Conservation (phyloP, 2,797 vertebrate genomes). For the Syndactyla subalaris region DNA sequence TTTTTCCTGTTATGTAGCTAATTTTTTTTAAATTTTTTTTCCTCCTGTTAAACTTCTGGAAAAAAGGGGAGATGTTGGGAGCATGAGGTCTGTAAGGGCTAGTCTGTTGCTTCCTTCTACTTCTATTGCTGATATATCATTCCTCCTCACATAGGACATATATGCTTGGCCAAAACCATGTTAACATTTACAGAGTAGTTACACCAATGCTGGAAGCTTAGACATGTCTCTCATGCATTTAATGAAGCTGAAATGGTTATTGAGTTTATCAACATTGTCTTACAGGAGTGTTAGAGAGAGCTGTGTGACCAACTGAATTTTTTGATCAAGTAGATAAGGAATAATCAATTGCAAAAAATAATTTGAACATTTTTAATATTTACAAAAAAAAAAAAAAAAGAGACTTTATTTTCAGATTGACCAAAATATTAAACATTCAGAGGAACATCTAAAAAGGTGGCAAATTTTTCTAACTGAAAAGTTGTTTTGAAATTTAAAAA, state of each 20-base stretch:
- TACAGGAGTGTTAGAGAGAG: background rate
- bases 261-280: background rate
- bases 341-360: background rate
- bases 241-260: background rate
- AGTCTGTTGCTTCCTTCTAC: background rate
- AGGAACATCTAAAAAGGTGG: background rate
- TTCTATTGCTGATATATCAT: background rate
- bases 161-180: background rate
- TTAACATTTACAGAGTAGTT: background rate
- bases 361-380: background rate
- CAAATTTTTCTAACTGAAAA: conserved; percentile 47
- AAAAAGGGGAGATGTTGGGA: background rate
- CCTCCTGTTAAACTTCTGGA: background rate
- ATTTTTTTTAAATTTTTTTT: background rate
- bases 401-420: background rate
- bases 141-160: background rate
- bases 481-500: conserved; percentile 57
- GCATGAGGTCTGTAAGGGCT: background rate
- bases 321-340: background rate
- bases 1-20: background rate
- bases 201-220: background rate
- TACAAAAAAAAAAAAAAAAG: background rate
- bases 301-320: background rate
- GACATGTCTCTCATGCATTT: background rate
- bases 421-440: conserved; percentile 4